Evolutionary conservation across 2,113 vertebrate genomes (phyloP), one percentile per base, ranked within the genome.

Genomic region (Pipra filicauda): DNA sequence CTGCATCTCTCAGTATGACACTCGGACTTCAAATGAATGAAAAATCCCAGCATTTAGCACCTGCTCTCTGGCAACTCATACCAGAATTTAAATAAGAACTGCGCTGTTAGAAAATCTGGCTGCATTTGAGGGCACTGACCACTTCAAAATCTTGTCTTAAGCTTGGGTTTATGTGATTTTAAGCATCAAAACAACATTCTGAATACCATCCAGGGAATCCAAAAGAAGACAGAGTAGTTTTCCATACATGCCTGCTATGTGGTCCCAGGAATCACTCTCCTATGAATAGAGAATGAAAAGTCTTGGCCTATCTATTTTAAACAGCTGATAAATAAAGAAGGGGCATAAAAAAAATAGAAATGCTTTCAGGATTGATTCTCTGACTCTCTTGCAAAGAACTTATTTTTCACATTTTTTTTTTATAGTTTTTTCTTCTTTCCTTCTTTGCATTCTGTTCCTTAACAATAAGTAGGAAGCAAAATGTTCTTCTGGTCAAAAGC

Each of bases 271-370:
- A 93, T 64, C 0, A 0, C 49, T 89, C 57, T 85, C 41, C 49
- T 89, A 33, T 82, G 89, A 96, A 95, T 48, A 94, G 66, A 94
- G 59, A 90, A 87, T 1, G 13, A 81, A 88, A 94, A 96, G 81
- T 93, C 91, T 82, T 89, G 85, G 88, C 82, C 71, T 76, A 75
- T 88, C 54, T 87, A 88, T 89, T 94, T 94, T 95, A 88, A 91
- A 88, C 30, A 89, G 89, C 58, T 80, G 77, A 94, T 90, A 92
- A 93, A 96, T 94, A 93, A 95, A 89, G 71, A 91, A 88, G 28
- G 54, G 28, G 37, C 49, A 90, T 62, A 81, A 86, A 8, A 69
- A 33, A 86, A 62, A 62, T 9, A 91, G 8, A 82, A 85, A 70
- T 46, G 23, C 71, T 90, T 91, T 93, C 74, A 78, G 35, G 58